Evolutionary conservation across 2,113 vertebrate genomes (phyloP).

Genomic region (Otolemur garnettii): DNA sequence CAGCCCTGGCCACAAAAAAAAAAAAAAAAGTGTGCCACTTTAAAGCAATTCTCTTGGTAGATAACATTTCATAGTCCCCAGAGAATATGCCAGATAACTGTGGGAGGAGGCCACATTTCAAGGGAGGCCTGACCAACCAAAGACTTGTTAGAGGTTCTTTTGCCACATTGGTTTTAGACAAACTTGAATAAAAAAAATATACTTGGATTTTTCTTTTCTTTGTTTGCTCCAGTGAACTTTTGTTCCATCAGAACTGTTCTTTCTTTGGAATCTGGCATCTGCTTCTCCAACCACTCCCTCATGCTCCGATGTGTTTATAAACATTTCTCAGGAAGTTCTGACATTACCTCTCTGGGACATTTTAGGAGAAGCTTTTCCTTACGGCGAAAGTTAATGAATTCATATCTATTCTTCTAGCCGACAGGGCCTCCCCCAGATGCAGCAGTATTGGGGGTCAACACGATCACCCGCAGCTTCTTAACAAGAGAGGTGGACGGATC

Average conservation of each 20-base stretch:
- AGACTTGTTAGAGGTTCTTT: not conserved
- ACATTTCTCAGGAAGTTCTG: conserved; percentile 62
- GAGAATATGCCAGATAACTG: not conserved
- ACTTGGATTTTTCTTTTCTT: conserved; percentile 75
- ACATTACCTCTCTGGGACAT: not conserved
- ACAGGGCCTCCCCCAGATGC: not conserved
- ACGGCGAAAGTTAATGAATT: not conserved
- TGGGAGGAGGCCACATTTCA: not conserved
- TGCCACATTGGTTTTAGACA: conserved; percentile 62
- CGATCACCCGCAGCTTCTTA: not conserved
- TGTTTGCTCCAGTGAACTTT: conserved; percentile 84
- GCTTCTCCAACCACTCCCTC: conserved; percentile 77
- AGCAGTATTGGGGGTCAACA: not conserved
- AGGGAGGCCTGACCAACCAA: not conserved
- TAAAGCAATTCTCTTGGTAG: not conserved
- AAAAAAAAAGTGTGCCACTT: not conserved
- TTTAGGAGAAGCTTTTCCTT: conserved; percentile 50
- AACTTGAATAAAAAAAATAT: conserved; percentile 59
- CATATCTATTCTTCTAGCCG: not conserved
- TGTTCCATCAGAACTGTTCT: conserved; percentile 80
- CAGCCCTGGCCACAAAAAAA: too few species aligned
- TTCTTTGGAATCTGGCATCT: conserved; percentile 83
- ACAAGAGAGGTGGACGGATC: not conserved
- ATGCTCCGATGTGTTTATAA: conserved; percentile 72
- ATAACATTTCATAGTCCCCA: not conserved